Percentiles rank a stretch among this genome's conserved stretches.
Evolutionary conservation across 2,797 vertebrate genomes (phyloP).

Genomic region (Delichon dasypus): DNA sequence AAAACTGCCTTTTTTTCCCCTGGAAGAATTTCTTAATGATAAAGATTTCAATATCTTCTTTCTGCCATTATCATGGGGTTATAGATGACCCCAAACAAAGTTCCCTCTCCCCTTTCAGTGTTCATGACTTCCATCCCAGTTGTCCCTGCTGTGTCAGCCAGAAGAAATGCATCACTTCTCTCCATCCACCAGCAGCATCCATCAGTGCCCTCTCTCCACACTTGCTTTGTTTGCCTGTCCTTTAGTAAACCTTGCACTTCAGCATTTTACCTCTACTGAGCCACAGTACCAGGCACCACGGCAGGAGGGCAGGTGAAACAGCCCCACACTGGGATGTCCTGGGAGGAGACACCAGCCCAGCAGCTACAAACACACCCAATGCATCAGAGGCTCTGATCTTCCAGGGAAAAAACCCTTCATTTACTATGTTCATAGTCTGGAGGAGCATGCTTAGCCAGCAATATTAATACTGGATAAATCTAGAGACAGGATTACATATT

Average conservation of each 20-base stretch:
- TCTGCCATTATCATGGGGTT: not conserved
- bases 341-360: not conserved
- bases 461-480: not conserved
- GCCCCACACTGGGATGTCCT: too few species aligned
- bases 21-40: not conserved
- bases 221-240: not conserved
- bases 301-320: not conserved
- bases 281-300: not conserved
- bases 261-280: not conserved
- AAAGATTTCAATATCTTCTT: not conserved
- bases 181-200: not conserved
- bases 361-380: not conserved
- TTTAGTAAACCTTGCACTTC: not conserved
- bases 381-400: not conserved
- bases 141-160: not conserved
- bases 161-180: not conserved
- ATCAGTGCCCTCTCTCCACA: not conserved
- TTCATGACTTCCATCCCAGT: not conserved
- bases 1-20: not conserved
- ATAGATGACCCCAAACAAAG: not conserved
- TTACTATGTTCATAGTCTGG: too few species aligned
- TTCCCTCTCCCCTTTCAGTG: not conserved
- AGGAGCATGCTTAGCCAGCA: not conserved
- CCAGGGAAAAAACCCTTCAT: not conserved
- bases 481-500: not conserved